Percentiles rank a stretch among this genome's conserved stretches.
phyloP scores from a whole-genome alignment of 1,140 invertebrate species.

The Metopolophium dirhodum region DNA sequence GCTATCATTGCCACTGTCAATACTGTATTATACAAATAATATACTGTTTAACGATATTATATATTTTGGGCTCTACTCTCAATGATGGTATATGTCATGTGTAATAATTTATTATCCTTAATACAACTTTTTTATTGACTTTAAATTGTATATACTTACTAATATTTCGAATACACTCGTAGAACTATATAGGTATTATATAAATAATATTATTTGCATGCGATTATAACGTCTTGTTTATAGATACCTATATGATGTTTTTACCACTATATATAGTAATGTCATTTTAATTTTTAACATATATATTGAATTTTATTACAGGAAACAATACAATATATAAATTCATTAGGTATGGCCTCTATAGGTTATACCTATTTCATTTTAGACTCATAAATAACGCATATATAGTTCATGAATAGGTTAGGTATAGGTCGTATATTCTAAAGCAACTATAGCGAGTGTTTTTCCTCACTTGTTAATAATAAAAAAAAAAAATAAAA shows the following conservation, averaged over 20 bases:
- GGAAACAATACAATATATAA: not conserved
- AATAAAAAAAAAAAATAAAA: not conserved
- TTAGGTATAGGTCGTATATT: not conserved
- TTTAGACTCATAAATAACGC: conserved; percentile 9
- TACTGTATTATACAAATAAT: not conserved
- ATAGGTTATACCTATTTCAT: not conserved
- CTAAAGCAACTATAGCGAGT: not conserved
- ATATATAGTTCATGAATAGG: not conserved
- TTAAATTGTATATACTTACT: not conserved
- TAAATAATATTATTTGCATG: not conserved
- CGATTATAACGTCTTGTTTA: not conserved
- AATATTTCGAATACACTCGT: not conserved
- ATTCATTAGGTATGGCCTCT: not conserved
- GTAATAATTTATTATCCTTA: not conserved
- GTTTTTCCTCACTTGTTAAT: not conserved
- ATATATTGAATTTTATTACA: not conserved
- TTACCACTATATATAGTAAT: not conserved
- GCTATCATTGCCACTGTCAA: not conserved
- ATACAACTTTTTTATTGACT: not conserved
- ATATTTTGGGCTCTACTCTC: not conserved
- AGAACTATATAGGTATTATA: not conserved
- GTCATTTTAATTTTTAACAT: not conserved
- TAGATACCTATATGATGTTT: not conserved
- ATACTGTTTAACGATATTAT: not conserved
- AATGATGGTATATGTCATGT: not conserved